A percentile compares a stretch with the other conserved stretches of the same genome.
Conservation (phyloP, 92 coral and sea anemone genomes). For the Desmophyllum pertusum region DNA sequence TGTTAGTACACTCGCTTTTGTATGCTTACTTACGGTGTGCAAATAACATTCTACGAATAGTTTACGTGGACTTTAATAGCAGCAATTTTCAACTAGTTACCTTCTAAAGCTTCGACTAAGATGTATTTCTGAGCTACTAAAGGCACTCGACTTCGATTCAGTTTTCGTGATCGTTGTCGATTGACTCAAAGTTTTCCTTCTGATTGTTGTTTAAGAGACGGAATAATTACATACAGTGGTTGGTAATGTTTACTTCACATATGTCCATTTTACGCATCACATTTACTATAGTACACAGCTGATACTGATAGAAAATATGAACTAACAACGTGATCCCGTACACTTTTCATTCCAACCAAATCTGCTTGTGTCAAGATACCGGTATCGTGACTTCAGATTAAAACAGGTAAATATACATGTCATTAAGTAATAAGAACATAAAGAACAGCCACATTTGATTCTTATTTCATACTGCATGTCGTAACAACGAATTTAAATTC, state of each 20-base stretch:
- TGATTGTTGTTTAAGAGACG: background rate
- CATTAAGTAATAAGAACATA: background rate
- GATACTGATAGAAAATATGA: background rate
- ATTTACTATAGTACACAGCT: background rate
- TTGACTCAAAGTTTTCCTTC: background rate
- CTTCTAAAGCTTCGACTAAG: background rate
- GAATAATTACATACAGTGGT: background rate
- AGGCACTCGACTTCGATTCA: background rate
- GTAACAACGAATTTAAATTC: background rate
- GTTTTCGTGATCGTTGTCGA: too few species aligned
- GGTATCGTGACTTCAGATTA: background rate
- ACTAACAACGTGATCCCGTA: background rate
- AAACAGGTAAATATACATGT: background rate
- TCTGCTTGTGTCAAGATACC: background rate
- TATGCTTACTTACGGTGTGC: background rate
- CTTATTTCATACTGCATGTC: background rate
- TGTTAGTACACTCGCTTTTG: background rate
- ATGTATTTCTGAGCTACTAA: background rate
- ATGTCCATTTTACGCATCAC: background rate
- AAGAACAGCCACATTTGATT: background rate
- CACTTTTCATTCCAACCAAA: background rate
- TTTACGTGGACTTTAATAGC: background rate
- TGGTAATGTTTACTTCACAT: background rate
- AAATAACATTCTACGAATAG: slow-evolving; percentile 3
- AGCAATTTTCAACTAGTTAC: background rate